These are phyloP conservation scores for Ophioderma brevispina DNA, from an alignment of 35 echinoderm and acorn worm genomes.

Conservation along the genomic window DNA sequence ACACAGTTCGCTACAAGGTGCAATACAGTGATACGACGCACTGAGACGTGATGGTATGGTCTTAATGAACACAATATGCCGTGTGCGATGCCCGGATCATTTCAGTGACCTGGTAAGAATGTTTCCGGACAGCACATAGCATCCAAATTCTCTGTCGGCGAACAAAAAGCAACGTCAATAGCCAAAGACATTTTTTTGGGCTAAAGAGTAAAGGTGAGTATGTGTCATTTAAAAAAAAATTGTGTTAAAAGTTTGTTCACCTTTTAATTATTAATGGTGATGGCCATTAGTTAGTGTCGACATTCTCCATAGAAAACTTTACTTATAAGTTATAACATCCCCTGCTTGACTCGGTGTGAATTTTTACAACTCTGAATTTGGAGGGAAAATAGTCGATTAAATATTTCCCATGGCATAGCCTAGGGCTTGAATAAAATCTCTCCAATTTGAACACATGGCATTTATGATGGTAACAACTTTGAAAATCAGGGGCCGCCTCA, in stretches of 20 bases:
- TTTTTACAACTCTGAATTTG: conserved; percentile 34
- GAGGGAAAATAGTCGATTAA: conserved; percentile 12
- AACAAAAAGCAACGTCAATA: conserved; percentile 66
- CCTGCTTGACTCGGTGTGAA: neutral
- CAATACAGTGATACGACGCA: conserved; percentile 46
- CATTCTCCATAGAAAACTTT: no score
- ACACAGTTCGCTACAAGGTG: no score
- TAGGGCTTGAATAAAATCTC: no score
- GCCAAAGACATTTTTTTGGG: conserved; percentile 49
- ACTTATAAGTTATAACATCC: no score
- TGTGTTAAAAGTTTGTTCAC: no score
- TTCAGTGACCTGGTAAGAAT: conserved; percentile 63
- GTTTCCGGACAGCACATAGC: conserved; percentile 72
- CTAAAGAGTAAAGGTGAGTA: conserved; percentile 57
- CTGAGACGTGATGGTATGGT: conserved; percentile 51
- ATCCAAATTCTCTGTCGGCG: conserved; percentile 44
- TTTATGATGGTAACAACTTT: no score
- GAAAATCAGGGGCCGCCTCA: no score
- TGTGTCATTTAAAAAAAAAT: no score
- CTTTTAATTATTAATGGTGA: no score
- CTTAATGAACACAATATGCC: conserved; percentile 66
- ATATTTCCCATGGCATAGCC: no score
- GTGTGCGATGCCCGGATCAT: conserved; percentile 37
- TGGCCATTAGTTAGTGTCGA: no score
- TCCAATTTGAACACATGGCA: no score